These are phyloP conservation scores for Hyaena hyaena DNA, from an alignment of 2,113 vertebrate species.

Conservation along the genomic window DNA sequence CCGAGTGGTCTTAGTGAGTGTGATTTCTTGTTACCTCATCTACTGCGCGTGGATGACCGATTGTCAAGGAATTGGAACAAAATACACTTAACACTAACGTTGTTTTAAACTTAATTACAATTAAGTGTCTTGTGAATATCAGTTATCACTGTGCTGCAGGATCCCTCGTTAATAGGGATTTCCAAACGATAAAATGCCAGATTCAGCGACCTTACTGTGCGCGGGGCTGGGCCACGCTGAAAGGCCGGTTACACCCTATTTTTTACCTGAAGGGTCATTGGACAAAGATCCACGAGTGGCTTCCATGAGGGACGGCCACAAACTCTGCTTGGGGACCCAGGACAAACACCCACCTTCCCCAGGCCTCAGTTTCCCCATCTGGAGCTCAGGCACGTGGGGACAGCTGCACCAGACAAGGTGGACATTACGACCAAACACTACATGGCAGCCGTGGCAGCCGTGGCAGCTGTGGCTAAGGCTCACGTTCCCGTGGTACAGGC, in stretches of 20 bases:
- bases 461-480: accelerated
- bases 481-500: accelerated
- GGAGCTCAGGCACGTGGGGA: accelerated
- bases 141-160: not conserved
- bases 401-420: accelerated
- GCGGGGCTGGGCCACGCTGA: accelerated
- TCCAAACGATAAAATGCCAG: accelerated
- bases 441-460: accelerated
- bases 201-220: accelerated
- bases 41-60: not conserved
- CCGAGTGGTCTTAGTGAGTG: accelerated
- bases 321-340: accelerated
- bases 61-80: constrained; percentile 53
- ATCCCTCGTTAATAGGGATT: not conserved
- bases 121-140: constrained; percentile 43
- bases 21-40: not conserved
- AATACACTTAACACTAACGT: constrained; percentile 49
- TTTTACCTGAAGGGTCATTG: accelerated
- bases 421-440: accelerated
- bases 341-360: accelerated
- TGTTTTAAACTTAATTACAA: constrained; percentile 58
- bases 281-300: accelerated
- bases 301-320: accelerated
- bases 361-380: not conserved
- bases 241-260: accelerated